These are phyloP conservation scores for Semicossyphus pulcher DNA, from an alignment of 2,113 vertebrate genomes.

Conservation along the genomic window DNA sequence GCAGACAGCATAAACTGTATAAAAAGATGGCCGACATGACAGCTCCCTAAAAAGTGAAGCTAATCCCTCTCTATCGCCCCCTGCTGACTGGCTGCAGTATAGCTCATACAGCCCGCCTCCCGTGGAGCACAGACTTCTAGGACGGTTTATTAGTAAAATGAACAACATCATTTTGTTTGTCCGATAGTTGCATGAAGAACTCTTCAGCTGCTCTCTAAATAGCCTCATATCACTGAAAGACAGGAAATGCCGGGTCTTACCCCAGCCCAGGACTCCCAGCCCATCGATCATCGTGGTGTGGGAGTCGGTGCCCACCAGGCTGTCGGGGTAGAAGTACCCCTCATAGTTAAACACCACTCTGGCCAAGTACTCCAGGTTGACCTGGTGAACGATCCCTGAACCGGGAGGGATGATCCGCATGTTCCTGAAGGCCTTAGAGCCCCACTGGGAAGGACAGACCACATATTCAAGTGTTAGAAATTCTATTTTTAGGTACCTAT, in stretches of 20 bases:
- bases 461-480: not conserved
- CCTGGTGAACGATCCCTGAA: conserved; percentile 98
- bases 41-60: too few species aligned
- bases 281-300: conserved; percentile 99
- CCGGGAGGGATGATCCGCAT: conserved; percentile 97
- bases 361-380: conserved; percentile 97
- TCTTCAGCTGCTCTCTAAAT: too few species aligned
- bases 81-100: too few species aligned
- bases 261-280: conserved; percentile 96
- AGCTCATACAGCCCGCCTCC: too few species aligned
- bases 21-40: too few species aligned
- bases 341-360: conserved; percentile 92
- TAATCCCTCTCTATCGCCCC: too few species aligned
- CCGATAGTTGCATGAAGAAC: too few species aligned
- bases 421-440: conserved; percentile 94
- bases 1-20: too few species aligned
- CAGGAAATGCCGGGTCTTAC: conserved; percentile 84
- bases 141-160: too few species aligned
- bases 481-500: not conserved
- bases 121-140: too few species aligned
- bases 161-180: too few species aligned
- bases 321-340: conserved; percentile 94
- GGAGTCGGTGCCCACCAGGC: conserved; percentile 96
- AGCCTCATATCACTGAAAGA: too few species aligned
- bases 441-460: conserved; percentile 87